These are phyloP conservation scores for Actinopyga echinites DNA, from an alignment of 53 echinoderm and acorn worm genomes.

Conservation along the genomic window DNA sequence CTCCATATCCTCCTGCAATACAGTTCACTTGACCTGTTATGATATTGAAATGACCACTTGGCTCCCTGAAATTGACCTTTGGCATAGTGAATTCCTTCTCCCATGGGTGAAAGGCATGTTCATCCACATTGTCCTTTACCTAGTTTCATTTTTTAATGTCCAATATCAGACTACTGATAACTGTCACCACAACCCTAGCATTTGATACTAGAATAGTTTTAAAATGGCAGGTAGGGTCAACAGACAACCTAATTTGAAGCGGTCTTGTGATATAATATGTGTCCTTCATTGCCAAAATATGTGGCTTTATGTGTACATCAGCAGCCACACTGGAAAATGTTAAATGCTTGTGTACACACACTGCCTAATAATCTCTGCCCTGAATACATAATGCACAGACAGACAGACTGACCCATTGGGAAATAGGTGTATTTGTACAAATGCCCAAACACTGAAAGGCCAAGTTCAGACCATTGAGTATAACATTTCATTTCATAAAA, in stretches of 20 bases:
- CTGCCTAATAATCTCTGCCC: slow-evolving; percentile 37
- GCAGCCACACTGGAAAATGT: neutral
- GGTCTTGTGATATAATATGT: slow-evolving; percentile 4
- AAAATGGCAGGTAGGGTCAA: slow-evolving; percentile 5
- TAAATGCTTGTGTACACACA: slow-evolving; percentile 40
- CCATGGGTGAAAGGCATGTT: no score
- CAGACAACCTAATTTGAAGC: slow-evolving; percentile 27
- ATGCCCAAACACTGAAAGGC: slow-evolving; percentile 43
- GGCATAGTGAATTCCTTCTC: no score
- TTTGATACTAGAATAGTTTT: no score
- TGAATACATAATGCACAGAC: slow-evolving; percentile 45
- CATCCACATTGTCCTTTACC: no score
- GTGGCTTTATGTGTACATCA: neutral
- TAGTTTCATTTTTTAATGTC: no score
- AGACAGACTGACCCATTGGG: slow-evolving; percentile 50
- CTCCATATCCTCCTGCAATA: no score
- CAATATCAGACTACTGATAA: no score
- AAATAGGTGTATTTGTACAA: slow-evolving; percentile 44
- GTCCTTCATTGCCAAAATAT: slow-evolving; percentile 1
- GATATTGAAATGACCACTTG: no score
- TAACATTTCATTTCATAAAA: slow-evolving; percentile 24
- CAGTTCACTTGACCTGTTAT: no score
- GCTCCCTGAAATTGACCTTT: no score
- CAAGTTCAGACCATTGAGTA: slow-evolving; percentile 42
- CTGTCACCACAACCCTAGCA: no score